These are phyloP conservation scores for Pycnomerus fuliginosus DNA, from an alignment of 2,888 invertebrate genomes.

Conservation along the genomic window DNA sequence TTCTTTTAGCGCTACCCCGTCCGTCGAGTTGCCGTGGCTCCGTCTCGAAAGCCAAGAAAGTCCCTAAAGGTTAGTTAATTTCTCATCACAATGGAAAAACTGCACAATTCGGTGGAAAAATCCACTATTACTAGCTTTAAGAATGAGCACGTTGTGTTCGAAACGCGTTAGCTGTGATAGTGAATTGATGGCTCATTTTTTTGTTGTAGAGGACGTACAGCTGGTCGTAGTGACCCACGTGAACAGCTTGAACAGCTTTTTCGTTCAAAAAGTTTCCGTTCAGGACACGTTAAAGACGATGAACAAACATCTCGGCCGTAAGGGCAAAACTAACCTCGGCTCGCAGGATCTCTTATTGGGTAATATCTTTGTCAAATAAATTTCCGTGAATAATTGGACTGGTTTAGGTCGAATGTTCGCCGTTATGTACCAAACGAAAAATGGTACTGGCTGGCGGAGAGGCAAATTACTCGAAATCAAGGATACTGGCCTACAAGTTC, in stretches of 20 bases:
- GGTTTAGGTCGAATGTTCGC: conserved; percentile 4
- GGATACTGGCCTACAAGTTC: conserved; percentile 39
- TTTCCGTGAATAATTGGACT: background rate
- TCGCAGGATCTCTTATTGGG: background rate
- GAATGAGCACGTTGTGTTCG: too few relatives aligned
- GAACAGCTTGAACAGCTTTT: conserved; percentile 40
- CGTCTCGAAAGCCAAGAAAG: background rate
- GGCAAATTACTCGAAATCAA: conserved; percentile 54
- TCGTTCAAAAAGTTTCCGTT: conserved; percentile 27
- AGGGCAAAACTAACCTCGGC: conserved; percentile 6
- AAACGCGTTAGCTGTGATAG: too few relatives aligned
- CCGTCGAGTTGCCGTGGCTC: background rate
- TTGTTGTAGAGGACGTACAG: conserved; percentile 9
- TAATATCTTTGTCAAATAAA: conserved; percentile 1
- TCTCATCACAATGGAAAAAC: background rate
- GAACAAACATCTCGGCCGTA: background rate
- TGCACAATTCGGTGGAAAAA: background rate
- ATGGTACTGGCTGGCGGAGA: conserved; percentile 66
- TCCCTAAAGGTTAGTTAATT: background rate
- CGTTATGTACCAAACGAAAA: conserved; percentile 46
- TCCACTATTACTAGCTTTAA: too few relatives aligned
- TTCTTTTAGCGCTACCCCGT: background rate
- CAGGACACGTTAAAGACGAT: conserved; percentile 4
- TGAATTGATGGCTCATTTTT: too few relatives aligned
- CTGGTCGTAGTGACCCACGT: conserved; percentile 39